Conservation (phyloP, 1,140 invertebrate genomes). For the Nasonia vitripennis region DNA sequence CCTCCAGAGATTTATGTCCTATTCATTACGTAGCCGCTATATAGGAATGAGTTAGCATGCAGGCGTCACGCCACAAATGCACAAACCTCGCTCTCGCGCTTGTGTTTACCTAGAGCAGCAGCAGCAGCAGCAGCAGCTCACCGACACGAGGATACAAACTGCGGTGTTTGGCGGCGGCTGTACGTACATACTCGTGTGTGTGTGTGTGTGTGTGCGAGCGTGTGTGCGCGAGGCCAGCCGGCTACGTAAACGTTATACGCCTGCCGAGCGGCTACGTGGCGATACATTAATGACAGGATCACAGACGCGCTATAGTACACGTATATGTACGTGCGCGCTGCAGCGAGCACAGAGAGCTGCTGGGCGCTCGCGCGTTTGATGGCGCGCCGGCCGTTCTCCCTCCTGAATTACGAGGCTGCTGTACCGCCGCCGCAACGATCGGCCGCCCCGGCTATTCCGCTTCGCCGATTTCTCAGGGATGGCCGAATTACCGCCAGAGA, state of each 20-base stretch:
- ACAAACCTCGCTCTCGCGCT: slow-evolving; percentile 47
- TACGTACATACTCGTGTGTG: slow-evolving; percentile 13
- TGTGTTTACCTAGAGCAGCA: slow-evolving; percentile 59
- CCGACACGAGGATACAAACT: slow-evolving; percentile 29
- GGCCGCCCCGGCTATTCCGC: slow-evolving; percentile 54
- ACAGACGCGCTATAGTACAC: slow-evolving; percentile 40
- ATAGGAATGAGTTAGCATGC: slow-evolving; percentile 3
- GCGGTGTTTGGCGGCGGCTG: slow-evolving; percentile 58
- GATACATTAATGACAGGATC: slow-evolving; percentile 69
- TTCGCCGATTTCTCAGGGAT: slow-evolving; percentile 58
- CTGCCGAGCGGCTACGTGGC: slow-evolving; percentile 49
- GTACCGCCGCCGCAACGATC: slow-evolving; percentile 51
- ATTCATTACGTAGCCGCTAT: slow-evolving; percentile 63
- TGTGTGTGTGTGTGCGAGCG: neutral
- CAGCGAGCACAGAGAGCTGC: slow-evolving; percentile 14
- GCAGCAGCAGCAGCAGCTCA: neutral
- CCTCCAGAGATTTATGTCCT: slow-evolving; percentile 67
- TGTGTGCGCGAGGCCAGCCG: neutral
- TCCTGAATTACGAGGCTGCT: slow-evolving; percentile 66
- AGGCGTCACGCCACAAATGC: slow-evolving; percentile 55
- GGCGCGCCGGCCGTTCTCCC: slow-evolving; percentile 57
- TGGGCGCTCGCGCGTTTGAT: slow-evolving; percentile 62
- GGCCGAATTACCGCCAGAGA: slow-evolving; percentile 9
- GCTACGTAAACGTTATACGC: slow-evolving; percentile 31
- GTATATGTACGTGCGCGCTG: neutral